Base-by-base conservation (phyloP, 2,888 invertebrate genomes). In the Sphaerophoria rueppellii region DNA sequence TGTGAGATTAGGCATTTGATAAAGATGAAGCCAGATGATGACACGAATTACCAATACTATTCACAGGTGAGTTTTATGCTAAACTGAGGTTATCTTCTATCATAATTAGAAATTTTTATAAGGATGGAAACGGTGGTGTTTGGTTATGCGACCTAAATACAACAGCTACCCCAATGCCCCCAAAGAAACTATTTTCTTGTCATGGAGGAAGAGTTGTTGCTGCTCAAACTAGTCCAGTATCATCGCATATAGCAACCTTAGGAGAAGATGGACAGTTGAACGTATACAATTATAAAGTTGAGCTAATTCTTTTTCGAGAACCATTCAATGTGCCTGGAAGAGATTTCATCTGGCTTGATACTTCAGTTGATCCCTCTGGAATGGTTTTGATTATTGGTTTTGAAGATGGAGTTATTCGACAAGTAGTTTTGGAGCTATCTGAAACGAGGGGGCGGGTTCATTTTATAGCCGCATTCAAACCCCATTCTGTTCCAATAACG, bases 51-150 rank as follows among this genome's bases (percentile, higher is more conserved):
- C 55, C 87, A 88, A 61, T 96, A 95, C 94, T 97, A 95, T 90
- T 96, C 95, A 16, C 97, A 98, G 93, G 97, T 96, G 92, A 80
- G 85, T 83, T 9, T 4, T 40, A 7, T 40, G 40, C 9, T 7
- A 11, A 32, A 9, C 5, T 37, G 11, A 24, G 58, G 24, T 60
- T n/a, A 24, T 46, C 2, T 58, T 7, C 50, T 40, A 5, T 50
- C 57, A 77, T 58, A 6, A 32, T 87, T 50, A 50, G 34, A 34
- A 76, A 24, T 24, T 1, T 70, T 72, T 80, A 88, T 37, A 85
- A 97, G 96, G 98, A 98, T 92, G 96, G 95, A 2, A 95, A 95
- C 86, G 98, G 98, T 11, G 97, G 96, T 1, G 93, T 98, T 61
- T 96, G 96, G 96, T 90, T 93, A 48, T 93, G 95, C 55, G 95